Evolutionary conservation across 1,140 invertebrate genomes (phyloP), one percentile per base, ranked within the genome.

Genomic region (Andrena cerasifolii): DNA sequence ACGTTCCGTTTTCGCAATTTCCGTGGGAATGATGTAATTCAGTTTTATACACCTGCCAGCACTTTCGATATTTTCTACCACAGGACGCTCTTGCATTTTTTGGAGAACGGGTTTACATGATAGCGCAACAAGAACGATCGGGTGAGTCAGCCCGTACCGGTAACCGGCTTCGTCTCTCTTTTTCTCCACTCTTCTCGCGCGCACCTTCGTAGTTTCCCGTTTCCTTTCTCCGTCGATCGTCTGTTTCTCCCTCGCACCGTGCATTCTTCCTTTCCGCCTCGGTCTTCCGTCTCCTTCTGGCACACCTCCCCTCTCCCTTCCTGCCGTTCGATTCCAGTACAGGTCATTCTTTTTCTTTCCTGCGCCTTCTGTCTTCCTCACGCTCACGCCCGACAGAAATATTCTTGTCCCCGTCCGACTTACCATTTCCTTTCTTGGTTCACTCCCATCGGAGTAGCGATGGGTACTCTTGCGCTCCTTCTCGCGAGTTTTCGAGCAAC

Each of bases 61-160:
- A 45, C 7, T 75, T 67, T 49, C 62, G 28, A 47, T 58, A 71
- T 31, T 59, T 75, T 63, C 33, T 68, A 58, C 18, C 66, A 75
- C 68, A 75, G 28, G 16, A 24, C 18, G 45, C 28, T 73, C 24
- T 80, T 59, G 58, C 28, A 79, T 82, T 79, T 82, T 82, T 82
- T 51, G 77, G 54, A 65, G 36, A 51, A 63, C 47, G 10, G 68
- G 71, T 83, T 73, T 43, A 84, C 71, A 62, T 63, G 83, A 63
- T 61, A 71, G 75, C 68, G 76, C 65, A 75, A 75, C 45, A 49
- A 61, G 59, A 70, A 79, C 56, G 56, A 71, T 61, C 70, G 59
- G 75, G 71, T 84, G 82, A 84, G 77, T 84, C 82, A 84, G 77
- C 81, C n/a, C 81, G 59, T 36, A 43, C 59, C 65, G 63, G 75